Conservation (phyloP, 2,113 vertebrate genomes). For the Mixornis gularis region DNA sequence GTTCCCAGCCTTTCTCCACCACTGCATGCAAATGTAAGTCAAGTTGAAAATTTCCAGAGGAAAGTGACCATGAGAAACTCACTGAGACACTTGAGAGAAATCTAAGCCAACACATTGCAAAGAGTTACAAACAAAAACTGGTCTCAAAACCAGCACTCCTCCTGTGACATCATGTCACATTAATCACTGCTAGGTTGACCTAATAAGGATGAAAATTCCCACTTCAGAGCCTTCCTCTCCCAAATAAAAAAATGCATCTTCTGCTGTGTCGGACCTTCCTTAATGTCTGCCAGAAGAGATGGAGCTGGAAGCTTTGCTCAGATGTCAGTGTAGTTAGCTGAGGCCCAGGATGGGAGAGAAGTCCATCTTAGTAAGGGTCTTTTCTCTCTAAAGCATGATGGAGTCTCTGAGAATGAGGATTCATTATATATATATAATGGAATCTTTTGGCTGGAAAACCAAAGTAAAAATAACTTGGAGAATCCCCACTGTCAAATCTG, state of each 20-base stretch:
- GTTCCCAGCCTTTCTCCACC: not conserved
- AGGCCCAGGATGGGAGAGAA: not conserved
- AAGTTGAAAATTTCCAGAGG: not conserved
- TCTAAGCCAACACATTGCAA: conserved; percentile 16
- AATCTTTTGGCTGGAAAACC: not conserved
- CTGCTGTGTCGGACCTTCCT: not conserved
- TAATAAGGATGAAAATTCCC: conserved; percentile 49
- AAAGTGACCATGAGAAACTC: not conserved
- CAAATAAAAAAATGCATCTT: conserved; percentile 9
- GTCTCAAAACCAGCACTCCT: not conserved
- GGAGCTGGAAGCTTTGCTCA: not conserved
- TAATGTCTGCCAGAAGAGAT: not conserved
- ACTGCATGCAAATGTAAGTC: not conserved
- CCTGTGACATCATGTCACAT: conserved; percentile 10
- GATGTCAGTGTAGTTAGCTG: not conserved
- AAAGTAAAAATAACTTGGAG: not conserved
- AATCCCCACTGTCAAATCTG: not conserved
- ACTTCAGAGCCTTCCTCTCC: not conserved
- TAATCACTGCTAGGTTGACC: conserved; percentile 17
- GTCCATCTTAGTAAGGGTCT: not conserved
- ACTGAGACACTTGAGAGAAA: not conserved
- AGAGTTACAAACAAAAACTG: not conserved
- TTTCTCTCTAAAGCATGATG: not conserved
- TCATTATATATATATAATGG: not conserved
- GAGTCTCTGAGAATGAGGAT: not conserved